Evolutionary conservation across 2,113 vertebrate species (phyloP), one percentile per base, ranked within the genome.

Genomic region (Cynoglossus semilaevis): DNA sequence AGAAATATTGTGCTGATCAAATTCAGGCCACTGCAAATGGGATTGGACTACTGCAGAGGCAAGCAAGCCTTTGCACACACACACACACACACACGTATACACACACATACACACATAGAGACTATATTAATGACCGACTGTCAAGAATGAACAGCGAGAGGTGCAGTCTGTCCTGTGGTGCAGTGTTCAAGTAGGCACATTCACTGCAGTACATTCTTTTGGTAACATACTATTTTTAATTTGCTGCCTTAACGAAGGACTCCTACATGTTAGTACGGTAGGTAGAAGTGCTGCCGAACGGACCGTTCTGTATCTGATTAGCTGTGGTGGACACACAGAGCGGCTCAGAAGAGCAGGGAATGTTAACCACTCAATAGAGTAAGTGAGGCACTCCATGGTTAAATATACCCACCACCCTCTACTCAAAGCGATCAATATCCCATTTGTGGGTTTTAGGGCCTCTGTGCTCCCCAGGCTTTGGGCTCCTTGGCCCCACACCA

Each of bases 361-460:
- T 37, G 46, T 66, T 77, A 72, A 70, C 46, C 50, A 54, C 50
- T 76, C 43, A 0, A 51, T 51, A 55, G 54, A 80, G 35, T 73
- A 69, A 69, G 65, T 41, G 43, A 68, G 57, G 19, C 62, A 58
- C 76, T 76, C 70, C 59, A 64, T 72, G 69, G 69, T 80, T 83
- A 85, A 81, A 75, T 82, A 77, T 63, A 73, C 77, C 13, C 9
- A 14, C 14, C 15, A 40, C 35, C 50, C 22, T 41, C 53, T 15
- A 38, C 40, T 59, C 56, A 54, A 37, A 48, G 11, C 37, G 48
- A 84, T 84, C 81, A 80, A 83, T 86, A 86, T 80, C 80, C 67
- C 78, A 83, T 87, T 81, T 86, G 76, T 81, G 76, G 76, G 67
- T 83, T 84, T 87, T 80, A 81, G 77, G 81, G 54, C 71, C 67